Conservation (phyloP, 1,140 invertebrate species). For the Drosophila hydei region DNA sequence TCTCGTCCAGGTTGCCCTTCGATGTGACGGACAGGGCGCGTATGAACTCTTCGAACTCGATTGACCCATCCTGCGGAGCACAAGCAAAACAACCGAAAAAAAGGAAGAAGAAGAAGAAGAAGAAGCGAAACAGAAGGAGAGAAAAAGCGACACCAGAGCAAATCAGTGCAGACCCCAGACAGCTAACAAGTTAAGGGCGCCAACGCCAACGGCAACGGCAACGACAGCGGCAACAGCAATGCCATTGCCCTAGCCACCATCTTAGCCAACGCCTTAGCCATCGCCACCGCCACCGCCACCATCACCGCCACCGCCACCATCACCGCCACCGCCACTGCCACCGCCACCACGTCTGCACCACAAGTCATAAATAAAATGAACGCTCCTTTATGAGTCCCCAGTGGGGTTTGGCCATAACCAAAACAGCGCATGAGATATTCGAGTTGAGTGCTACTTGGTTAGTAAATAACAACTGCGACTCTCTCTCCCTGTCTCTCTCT, state of each 20-base stretch:
- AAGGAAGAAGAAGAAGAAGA: slow-evolving; percentile 7
- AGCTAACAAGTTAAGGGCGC: slow-evolving; percentile 53
- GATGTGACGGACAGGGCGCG: slow-evolving; percentile 97
- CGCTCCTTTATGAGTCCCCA: slow-evolving; percentile 57
- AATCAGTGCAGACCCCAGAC: slow-evolving; percentile 72
- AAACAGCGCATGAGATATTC: slow-evolving; percentile 2
- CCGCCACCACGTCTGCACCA: slow-evolving; percentile 10
- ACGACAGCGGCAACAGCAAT: slow-evolving; percentile 3
- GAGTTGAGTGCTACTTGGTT: background rate
- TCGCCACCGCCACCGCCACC: background rate
- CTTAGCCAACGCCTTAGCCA: background rate
- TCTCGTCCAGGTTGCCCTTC: slow-evolving; percentile 97
- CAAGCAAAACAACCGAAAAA: slow-evolving; percentile 27
- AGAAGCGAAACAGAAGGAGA: slow-evolving; percentile 23
- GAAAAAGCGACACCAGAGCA: slow-evolving; percentile 50
- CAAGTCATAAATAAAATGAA: slow-evolving; percentile 63
- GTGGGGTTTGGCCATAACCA: background rate
- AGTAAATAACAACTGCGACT: background rate
- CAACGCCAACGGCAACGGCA: slow-evolving; percentile 9
- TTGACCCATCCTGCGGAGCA: slow-evolving; percentile 93
- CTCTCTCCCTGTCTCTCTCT: background rate
- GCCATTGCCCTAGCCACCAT: background rate
- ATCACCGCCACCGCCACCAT: background rate
- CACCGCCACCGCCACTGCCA: background rate
- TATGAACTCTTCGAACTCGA: slow-evolving; percentile 99